These are phyloP conservation scores for Hybognathus amarus DNA, from an alignment of 2,797 vertebrate species.

Conservation along the genomic window DNA sequence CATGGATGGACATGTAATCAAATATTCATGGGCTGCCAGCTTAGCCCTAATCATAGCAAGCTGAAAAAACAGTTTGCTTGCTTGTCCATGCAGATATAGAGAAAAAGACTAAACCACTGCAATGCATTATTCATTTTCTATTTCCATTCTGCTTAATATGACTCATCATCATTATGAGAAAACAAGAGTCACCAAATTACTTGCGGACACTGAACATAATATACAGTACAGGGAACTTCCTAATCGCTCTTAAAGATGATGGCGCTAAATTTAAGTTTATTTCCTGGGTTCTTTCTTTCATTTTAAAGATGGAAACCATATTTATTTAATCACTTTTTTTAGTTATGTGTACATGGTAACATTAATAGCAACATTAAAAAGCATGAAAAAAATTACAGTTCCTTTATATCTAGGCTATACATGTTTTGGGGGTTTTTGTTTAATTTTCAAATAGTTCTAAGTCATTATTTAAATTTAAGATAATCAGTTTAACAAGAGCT, in stretches of 20 bases:
- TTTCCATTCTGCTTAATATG: not conserved
- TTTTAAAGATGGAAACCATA: not conserved
- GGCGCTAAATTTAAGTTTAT: not conserved
- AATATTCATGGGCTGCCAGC: not conserved
- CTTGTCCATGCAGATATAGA: slow-evolving; percentile 21
- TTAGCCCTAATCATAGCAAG: not conserved
- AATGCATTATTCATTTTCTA: slow-evolving; percentile 4
- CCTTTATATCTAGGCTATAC: too few relatives aligned
- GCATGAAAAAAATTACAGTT: not conserved
- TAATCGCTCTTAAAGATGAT: not conserved
- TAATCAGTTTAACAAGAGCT: not conserved
- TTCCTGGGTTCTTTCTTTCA: not conserved
- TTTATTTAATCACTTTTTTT: not conserved
- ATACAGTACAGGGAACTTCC: not conserved
- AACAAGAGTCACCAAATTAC: not conserved
- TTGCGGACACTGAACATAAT: slow-evolving; percentile 6
- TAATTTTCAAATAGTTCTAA: not conserved
- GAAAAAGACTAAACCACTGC: not conserved
- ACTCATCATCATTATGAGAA: slow-evolving; percentile 11
- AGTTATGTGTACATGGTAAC: not conserved
- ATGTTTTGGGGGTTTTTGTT: not conserved
- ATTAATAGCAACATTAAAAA: not conserved
- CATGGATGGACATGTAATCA: slow-evolving; percentile 5
- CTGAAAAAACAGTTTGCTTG: slow-evolving; percentile 22
- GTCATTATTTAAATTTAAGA: not conserved